phyloP scores from a whole-genome alignment of 1,140 invertebrate genomes.

The Drosophila bocqueti region DNA sequence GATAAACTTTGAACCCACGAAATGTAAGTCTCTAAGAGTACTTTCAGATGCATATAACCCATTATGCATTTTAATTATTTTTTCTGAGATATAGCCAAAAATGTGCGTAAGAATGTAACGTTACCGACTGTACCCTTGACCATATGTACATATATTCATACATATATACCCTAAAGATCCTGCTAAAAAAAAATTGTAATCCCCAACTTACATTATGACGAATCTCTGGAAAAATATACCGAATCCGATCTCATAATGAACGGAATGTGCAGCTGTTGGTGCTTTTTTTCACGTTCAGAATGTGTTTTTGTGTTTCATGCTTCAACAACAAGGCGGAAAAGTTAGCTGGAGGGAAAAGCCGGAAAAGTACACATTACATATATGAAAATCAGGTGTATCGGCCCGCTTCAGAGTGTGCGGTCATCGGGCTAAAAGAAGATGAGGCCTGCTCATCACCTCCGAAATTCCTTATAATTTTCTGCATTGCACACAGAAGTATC shows the following conservation, averaged over 20 bases:
- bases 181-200: neutral
- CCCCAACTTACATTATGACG: neutral
- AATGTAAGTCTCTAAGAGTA: too few relatives aligned
- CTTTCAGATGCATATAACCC: too few relatives aligned
- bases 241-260: neutral
- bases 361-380: neutral
- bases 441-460: neutral
- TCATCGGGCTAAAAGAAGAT: slow-evolving; percentile 7
- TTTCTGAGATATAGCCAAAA: too few relatives aligned
- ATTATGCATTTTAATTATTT: too few relatives aligned
- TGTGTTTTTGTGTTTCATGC: slow-evolving; percentile 18
- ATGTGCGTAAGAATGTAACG: too few relatives aligned
- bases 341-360: slow-evolving; percentile 9
- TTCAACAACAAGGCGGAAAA: slow-evolving; percentile 5
- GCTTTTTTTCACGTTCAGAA: slow-evolving; percentile 7
- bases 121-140: too few relatives aligned
- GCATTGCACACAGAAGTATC: neutral
- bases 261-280: slow-evolving; percentile 29
- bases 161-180: neutral
- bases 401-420: slow-evolving; percentile 2
- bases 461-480: neutral
- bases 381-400: neutral
- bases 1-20: too few relatives aligned
- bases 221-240: neutral
- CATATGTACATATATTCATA: too few relatives aligned